Evolutionary conservation across 1,140 invertebrate species (phyloP).

Genomic region (Sitophilus oryzae): DNA sequence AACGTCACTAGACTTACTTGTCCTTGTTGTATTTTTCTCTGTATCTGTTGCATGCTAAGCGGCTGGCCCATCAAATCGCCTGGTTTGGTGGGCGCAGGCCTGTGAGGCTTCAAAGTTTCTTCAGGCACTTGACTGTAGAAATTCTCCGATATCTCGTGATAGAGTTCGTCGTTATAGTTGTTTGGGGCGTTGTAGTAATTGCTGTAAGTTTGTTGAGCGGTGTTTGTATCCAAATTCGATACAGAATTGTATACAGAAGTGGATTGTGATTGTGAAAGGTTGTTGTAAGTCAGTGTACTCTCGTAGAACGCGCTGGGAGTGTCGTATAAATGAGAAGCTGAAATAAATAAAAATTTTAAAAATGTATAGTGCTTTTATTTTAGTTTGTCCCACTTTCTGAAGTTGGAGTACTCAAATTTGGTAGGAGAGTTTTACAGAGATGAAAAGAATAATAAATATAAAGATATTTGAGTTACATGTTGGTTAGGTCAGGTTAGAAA

Average conservation of each 20-base stretch:
- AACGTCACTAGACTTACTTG: slow-evolving; percentile 31
- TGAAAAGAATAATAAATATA: too few relatives aligned
- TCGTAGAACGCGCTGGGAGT: slow-evolving; percentile 10
- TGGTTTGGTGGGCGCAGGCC: slow-evolving; percentile 41
- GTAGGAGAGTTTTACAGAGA: too few relatives aligned
- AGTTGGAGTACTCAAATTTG: too few relatives aligned
- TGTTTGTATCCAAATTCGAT: slow-evolving; percentile 5
- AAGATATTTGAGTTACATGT: too few relatives aligned
- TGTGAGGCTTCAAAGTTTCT: slow-evolving; percentile 37
- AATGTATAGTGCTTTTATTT: too few relatives aligned
- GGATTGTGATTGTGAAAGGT: neutral
- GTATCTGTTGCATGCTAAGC: slow-evolving; percentile 43
- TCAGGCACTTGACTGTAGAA: slow-evolving; percentile 40
- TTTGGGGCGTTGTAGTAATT: slow-evolving; percentile 22
- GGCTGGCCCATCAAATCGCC: slow-evolving; percentile 31
- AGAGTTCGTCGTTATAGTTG: slow-evolving; percentile 27
- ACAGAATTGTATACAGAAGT: neutral
- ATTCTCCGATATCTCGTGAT: slow-evolving; percentile 41
- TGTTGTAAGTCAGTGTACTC: slow-evolving; percentile 14
- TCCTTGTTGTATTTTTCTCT: slow-evolving; percentile 41
- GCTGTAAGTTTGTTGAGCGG: slow-evolving; percentile 17
- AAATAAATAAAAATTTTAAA: neutral
- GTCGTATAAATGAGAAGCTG: slow-evolving; percentile 5
- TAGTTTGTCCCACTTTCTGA: too few relatives aligned
- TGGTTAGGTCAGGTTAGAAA: too few relatives aligned